Evolutionary conservation across 2,888 invertebrate species (phyloP), one percentile per base, ranked within the genome.

Genomic region (Campoplex capitator): DNA sequence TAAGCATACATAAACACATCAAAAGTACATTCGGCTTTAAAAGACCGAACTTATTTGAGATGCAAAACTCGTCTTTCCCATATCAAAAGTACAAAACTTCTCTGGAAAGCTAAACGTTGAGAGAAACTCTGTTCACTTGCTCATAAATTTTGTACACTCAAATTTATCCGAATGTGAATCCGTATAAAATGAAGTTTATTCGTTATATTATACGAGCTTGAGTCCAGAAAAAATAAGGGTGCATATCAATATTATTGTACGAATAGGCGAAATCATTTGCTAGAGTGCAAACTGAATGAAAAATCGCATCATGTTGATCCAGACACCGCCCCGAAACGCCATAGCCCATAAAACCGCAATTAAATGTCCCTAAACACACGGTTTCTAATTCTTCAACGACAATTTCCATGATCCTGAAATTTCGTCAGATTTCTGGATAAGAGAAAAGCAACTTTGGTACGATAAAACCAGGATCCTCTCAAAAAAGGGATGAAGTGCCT

Each of bases 21-120:
- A 45, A 6, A 38, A 38, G 65, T 70, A 71, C 51, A 74, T 74
- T 74, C 54, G 13, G 7, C 75, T 45, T 76, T 28, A 56, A 28
- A 28, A 45, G 73, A 78, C 67, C 23, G 38, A 35, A 62, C 71
- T 76, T 83, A 68, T 79, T 70, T 65, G 45, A 79, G 78, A 84
- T 76, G 75, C 77, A 65, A 75, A 68, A 79, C 84, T 71, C 84
- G 71, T 54, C 74, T 77, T 71, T 58, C 74, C 76, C 35, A 62
- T 45, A 80, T 76, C 28, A 62, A 80, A 71, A 70, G 76, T 58
- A 77, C 62, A 75, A 70, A 81, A 84, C 75, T 82, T 84, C n/a
- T 35, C 18, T 18, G 62, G 76, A 58, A 68, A 23, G 18, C 35
- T 42, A 2, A 62, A 62, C n/a, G 68, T n/a, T 38, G 77, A 68